phyloP scores from a whole-genome alignment of 2,113 vertebrate species.

The Dipodomys spectabilis region DNA sequence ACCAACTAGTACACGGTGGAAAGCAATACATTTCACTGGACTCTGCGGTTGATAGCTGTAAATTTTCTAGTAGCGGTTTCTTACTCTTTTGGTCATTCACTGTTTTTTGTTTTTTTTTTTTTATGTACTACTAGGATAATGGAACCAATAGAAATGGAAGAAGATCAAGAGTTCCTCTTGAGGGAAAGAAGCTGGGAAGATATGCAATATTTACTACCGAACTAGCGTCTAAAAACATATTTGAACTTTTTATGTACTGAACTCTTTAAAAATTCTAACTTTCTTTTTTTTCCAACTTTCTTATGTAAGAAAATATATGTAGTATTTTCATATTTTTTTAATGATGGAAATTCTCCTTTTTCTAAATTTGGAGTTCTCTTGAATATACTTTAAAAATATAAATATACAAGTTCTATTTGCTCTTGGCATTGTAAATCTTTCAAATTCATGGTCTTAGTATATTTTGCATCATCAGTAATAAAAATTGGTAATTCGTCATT shows the following conservation, averaged over 20 bases:
- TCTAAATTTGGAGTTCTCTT: not conserved
- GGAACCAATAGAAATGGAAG: not conserved
- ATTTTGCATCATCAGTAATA: not conserved
- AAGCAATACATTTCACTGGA: not conserved
- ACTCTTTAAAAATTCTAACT: not conserved
- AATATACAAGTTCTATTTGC: not conserved
- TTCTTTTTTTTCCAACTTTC: not conserved
- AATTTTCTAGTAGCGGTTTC: not conserved
- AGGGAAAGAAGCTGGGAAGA: not conserved
- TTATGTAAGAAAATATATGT: not conserved
- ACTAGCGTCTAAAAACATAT: not conserved
- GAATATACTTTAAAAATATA: not conserved
- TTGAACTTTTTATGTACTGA: not conserved
- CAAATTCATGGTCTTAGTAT: not conserved
- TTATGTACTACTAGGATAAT: not conserved
- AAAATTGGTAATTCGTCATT: not conserved
- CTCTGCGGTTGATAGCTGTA: not conserved
- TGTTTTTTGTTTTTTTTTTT: too few species aligned
- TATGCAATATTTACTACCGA: not conserved
- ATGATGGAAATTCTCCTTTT: not conserved
- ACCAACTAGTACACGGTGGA: not conserved
- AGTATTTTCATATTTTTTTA: not conserved
- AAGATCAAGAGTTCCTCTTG: not conserved
- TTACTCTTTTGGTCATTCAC: not conserved
- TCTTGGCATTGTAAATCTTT: not conserved